Conservation (phyloP, 2,113 vertebrate species). For the Polypterus bichir region DNA sequence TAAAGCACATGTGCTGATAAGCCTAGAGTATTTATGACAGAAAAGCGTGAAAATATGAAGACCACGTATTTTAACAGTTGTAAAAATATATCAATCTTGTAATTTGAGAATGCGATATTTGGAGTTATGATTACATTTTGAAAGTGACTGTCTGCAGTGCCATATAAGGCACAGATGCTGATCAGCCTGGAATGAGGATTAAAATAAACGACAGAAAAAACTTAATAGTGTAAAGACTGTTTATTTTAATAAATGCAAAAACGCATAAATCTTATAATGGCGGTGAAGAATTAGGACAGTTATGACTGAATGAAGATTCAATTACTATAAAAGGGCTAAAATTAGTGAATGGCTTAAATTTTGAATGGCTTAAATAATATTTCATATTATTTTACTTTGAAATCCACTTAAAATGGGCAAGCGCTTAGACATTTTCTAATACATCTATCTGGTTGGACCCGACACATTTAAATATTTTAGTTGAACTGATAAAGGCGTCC, state of each 20-base stretch:
- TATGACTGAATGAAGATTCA: background rate
- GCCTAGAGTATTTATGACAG: too few species aligned
- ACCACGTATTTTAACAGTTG: too few species aligned
- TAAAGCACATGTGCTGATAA: too few species aligned
- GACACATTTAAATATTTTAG: slow-evolving; percentile 28
- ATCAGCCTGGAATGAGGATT: too few species aligned
- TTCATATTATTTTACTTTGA: background rate
- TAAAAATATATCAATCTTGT: too few species aligned
- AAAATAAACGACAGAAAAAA: too few species aligned
- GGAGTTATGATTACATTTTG: too few species aligned
- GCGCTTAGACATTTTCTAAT: slow-evolving; percentile 23
- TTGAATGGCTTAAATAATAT: background rate
- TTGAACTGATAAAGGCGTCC: slow-evolving; percentile 37
- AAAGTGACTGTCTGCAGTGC: too few species aligned
- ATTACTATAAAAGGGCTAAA: slow-evolving; percentile 3
- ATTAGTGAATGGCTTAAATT: slow-evolving; percentile 2
- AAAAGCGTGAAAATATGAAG: too few species aligned
- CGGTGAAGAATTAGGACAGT: background rate
- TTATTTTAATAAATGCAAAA: background rate
- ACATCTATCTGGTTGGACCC: slow-evolving; percentile 19
- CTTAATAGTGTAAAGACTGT: background rate
- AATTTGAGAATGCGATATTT: too few species aligned
- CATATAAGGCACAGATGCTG: too few species aligned
- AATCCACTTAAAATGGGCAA: background rate
- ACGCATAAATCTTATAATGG: background rate